These are phyloP conservation scores for Meteorus cinctellus DNA, from an alignment of 2,888 invertebrate genomes.

Conservation along the genomic window DNA sequence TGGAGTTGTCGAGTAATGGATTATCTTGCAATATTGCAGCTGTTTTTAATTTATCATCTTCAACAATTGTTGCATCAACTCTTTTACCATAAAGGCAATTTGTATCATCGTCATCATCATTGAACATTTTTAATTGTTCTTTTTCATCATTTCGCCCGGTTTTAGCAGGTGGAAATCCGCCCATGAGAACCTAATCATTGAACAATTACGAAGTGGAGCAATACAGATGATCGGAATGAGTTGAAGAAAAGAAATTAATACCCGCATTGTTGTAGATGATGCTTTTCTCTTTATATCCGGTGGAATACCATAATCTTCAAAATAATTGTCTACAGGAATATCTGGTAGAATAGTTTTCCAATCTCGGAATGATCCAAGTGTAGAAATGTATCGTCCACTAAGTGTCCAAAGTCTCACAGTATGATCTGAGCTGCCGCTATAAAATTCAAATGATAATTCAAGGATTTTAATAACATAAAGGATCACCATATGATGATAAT, in stretches of 20 bases:
- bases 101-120: conserved; percentile 46
- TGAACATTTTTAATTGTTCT: conserved; percentile 72
- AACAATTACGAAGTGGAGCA: not conserved
- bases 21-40: conserved; percentile 74
- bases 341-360: conserved; percentile 76
- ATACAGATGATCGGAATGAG: not conserved
- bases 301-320: conserved; percentile 77
- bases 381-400: conserved; percentile 82
- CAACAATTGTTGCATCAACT: conserved; percentile 77
- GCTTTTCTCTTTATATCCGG: conserved; percentile 84
- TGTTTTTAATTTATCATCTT: conserved; percentile 76
- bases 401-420: conserved; percentile 85
- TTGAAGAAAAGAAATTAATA: conserved; percentile 13
- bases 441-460: conserved; percentile 9
- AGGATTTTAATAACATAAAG: conserved; percentile 31
- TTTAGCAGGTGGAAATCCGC: conserved; percentile 66
- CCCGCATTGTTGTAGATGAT: conserved; percentile 85
- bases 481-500: not conserved
- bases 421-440: conserved; percentile 80
- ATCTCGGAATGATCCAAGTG: conserved; percentile 82
- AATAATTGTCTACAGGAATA: conserved; percentile 72
- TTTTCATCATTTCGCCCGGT: conserved; percentile 71
- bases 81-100: conserved; percentile 74
- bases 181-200: conserved; percentile 72
- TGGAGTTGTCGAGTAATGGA: conserved; percentile 78